A percentile compares a stretch with the other conserved stretches of the same genome.
phyloP scores from a whole-genome alignment of 2,797 vertebrate genomes.

The Benthosema pterotum region DNA sequence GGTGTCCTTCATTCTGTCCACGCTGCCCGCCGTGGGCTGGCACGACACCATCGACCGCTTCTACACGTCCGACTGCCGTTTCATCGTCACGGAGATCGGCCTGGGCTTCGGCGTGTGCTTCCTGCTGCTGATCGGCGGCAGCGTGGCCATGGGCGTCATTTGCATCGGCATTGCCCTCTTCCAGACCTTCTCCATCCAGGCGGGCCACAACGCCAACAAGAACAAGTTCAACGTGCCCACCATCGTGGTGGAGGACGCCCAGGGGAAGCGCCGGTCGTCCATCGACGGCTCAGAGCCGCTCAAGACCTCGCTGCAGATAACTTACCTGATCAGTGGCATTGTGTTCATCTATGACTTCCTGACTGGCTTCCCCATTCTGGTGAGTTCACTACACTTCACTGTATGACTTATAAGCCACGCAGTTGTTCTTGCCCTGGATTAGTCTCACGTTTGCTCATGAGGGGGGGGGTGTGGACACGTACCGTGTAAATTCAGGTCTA shows the following conservation, averaged over 20 bases:
- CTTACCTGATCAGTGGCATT: slow-evolving; percentile 90
- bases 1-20: slow-evolving; percentile 94
- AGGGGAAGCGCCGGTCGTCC: slow-evolving; percentile 92
- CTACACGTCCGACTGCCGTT: slow-evolving; percentile 90
- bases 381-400: slow-evolving; percentile 68
- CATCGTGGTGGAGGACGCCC: slow-evolving; percentile 93
- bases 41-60: slow-evolving; percentile 91
- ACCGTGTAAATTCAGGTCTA: too few relatives aligned
- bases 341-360: slow-evolving; percentile 93
- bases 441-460: too few relatives aligned
- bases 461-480: too few relatives aligned
- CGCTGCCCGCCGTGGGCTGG: slow-evolving; percentile 93
- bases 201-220: slow-evolving; percentile 80
- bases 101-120: slow-evolving; percentile 95
- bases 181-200: slow-evolving; percentile 88
- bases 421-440: too few relatives aligned
- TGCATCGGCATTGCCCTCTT: slow-evolving; percentile 92
- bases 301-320: slow-evolving; percentile 92
- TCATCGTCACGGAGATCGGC: slow-evolving; percentile 93
- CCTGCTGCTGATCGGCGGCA: slow-evolving; percentile 90
- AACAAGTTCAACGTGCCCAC: slow-evolving; percentile 91
- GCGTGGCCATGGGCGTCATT: slow-evolving; percentile 87
- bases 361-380: slow-evolving; percentile 92
- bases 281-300: slow-evolving; percentile 92
- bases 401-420: too few relatives aligned